Evolutionary conservation across 2,888 invertebrate genomes (phyloP), one percentile per base, ranked within the genome.

Genomic region (Ypsolopha sequella): DNA sequence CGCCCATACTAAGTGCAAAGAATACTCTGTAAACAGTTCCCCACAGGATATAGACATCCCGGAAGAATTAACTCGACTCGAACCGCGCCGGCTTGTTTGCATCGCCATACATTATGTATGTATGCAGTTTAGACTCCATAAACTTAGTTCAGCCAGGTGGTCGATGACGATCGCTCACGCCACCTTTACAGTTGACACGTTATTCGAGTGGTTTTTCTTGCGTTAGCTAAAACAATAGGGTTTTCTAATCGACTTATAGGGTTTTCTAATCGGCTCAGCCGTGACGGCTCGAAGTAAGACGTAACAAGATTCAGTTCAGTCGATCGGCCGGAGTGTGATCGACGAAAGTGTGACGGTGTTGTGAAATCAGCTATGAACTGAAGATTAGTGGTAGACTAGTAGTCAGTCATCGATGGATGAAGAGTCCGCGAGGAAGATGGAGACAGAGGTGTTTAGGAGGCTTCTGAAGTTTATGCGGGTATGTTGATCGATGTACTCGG

Each of bases 1-100:
- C 61, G 65, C 61, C 62, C 73, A 78, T 80, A 76, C 70, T 75
- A 77, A 78, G 73, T 62, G 61, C 56, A 50, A 41, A 41, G 52
- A 51, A 11, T 34, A 34, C 43, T 52, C 52, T 36, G 24, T 24
- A 46, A 53, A 58, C 58, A 61, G 61, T 64, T 60, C 64, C 64
- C 58, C 64, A 70, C 82, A 77, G 85, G 85, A 85, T 79, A 84
- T 65, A 24, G 24, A 80, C 85, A 76, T 85, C 85, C 85, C 82
- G 85, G 85, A 85, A 84, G 82, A 82, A 77, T 79, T 75, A 79
- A 66, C 68, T 68, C 66, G 63, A 62, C 70, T 13, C 36, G 36
- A 36, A 66, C 65, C 64, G 60, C 68, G 60, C 61, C 63, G 60
- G 66, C 68, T 66, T 74, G 72, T 77, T 80, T 75, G 79, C 74